Evolutionary conservation across 2,888 invertebrate species (phyloP).

Genomic region (Diadromus collaris): DNA sequence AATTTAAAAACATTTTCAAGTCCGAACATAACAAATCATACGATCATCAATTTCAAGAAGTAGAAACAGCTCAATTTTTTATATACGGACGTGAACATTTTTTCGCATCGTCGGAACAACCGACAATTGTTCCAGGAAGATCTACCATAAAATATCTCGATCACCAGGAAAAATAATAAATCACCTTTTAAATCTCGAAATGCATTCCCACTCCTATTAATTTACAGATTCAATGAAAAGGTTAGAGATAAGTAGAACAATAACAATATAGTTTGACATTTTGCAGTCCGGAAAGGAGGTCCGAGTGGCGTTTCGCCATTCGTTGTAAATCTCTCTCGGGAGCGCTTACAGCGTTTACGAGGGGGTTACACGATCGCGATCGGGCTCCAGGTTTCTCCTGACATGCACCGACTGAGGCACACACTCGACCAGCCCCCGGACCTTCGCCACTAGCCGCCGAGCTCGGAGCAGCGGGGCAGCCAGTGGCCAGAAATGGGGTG

Average conservation of each 20-base stretch:
- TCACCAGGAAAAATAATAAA: background rate
- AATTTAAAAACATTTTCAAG: too few relatives aligned
- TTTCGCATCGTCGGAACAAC: too few relatives aligned
- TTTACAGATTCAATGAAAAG: conserved; percentile 7
- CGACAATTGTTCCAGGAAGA: too few relatives aligned
- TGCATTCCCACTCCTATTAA: background rate
- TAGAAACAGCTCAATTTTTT: too few relatives aligned
- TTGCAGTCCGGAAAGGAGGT: conserved; percentile 16
- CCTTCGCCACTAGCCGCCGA: background rate
- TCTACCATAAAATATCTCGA: too few relatives aligned
- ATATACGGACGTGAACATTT: too few relatives aligned
- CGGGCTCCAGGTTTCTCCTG: conserved; percentile 30
- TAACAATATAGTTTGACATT: conserved; percentile 19
- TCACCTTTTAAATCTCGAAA: too few relatives aligned
- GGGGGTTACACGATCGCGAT: conserved; percentile 50
- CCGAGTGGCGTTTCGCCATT: conserved; percentile 35
- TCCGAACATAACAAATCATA: too few relatives aligned
- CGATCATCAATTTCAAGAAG: too few relatives aligned
- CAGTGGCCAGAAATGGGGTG: background rate
- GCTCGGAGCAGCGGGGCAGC: background rate
- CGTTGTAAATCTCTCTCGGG: conserved; percentile 47
- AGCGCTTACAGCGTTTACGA: conserved; percentile 47
- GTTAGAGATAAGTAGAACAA: conserved; percentile 17
- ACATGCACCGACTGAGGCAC: conserved; percentile 37
- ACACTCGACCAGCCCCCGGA: background rate